These are phyloP conservation scores for Pachydiplax longipennis DNA, from an alignment of 2,888 invertebrate genomes.

Conservation along the genomic window DNA sequence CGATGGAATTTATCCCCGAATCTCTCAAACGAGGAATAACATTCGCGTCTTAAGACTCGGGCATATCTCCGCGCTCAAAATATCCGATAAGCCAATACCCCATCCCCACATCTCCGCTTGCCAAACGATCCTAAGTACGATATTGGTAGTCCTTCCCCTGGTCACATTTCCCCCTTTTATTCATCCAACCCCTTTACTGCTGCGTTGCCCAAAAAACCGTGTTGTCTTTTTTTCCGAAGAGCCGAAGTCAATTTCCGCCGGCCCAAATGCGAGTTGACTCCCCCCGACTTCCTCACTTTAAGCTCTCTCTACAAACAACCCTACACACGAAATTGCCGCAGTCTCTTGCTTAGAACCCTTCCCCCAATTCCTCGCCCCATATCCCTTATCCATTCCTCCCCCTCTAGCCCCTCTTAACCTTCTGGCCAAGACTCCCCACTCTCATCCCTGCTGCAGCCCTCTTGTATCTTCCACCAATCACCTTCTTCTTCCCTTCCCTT, in stretches of 20 bases:
- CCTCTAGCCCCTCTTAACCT: neutral
- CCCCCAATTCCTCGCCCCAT: neutral
- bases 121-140: constrained; percentile 17
- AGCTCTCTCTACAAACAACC: neutral
- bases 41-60: neutral
- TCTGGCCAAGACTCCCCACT: neutral
- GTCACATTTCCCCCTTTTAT: neutral
- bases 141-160: neutral
- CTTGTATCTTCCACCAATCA: neutral
- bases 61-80: neutral
- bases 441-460: neutral
- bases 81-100: constrained; percentile 5
- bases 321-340: neutral
- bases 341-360: neutral
- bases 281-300: neutral
- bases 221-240: neutral
- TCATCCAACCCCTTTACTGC: neutral
- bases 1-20: neutral
- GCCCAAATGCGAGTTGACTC: neutral
- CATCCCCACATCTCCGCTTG: neutral
- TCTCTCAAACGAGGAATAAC: neutral
- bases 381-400: neutral
- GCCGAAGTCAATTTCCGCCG: constrained; percentile 17
- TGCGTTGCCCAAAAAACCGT: neutral
- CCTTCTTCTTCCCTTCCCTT: neutral